Percentiles rank a stretch among this genome's conserved stretches.
These are phyloP conservation scores for Urocolius indicus DNA, from an alignment of 2,113 vertebrate genomes.

Conservation along the genomic window DNA sequence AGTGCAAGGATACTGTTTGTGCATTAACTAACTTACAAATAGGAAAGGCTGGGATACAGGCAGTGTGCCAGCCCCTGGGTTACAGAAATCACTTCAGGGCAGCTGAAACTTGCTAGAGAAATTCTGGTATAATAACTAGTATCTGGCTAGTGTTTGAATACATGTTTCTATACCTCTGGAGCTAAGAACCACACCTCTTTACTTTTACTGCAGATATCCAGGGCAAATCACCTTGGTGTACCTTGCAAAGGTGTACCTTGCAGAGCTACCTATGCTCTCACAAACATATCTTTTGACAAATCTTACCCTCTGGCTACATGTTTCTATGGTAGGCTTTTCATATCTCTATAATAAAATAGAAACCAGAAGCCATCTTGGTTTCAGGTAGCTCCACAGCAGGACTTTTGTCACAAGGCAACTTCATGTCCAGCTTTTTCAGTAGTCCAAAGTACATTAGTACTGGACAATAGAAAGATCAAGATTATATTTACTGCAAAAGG, in stretches of 20 bases:
- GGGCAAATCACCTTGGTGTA: neutral
- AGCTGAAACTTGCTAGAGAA: neutral
- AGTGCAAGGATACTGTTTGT: neutral
- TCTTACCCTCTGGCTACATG: neutral
- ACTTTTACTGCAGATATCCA: neutral
- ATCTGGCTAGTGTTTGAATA: neutral
- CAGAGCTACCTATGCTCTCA: neutral
- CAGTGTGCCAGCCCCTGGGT: neutral
- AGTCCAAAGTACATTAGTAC: neutral
- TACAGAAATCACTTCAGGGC: neutral
- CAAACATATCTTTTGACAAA: neutral
- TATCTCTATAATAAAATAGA: neutral
- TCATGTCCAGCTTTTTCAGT: neutral
- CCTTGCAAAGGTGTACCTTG: neutral
- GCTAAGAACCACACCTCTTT: rapidly evolving
- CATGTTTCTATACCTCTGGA: rapidly evolving
- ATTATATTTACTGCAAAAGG: neutral
- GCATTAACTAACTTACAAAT: neutral
- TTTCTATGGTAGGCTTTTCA: neutral
- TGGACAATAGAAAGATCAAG: neutral
- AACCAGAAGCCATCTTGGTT: neutral
- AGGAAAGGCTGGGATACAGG: neutral
- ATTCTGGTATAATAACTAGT: neutral
- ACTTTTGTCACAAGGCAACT: neutral
- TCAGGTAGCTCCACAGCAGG: neutral